Conservation (phyloP, 2,888 invertebrate genomes). For the Lepidochrysops patricia region DNA sequence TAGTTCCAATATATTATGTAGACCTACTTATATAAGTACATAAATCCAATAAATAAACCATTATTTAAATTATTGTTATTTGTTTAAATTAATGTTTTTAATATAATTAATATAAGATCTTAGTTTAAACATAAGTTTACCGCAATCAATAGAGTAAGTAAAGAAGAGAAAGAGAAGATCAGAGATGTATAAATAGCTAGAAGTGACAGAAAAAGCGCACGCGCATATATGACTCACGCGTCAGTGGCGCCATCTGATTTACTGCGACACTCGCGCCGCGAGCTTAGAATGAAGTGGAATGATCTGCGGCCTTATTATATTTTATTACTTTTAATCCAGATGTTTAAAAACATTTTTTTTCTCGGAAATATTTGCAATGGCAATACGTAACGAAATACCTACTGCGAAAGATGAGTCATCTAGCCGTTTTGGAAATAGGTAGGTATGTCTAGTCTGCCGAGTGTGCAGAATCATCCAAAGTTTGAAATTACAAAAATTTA, state of each 20-base stretch:
- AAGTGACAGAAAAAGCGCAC: conserved; percentile 37
- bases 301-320: conserved; percentile 26
- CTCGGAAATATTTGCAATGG: not conserved
- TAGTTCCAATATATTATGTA: no score
- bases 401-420: no score
- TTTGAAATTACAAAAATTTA: no score
- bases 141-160: no score
- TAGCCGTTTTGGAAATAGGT: no score
- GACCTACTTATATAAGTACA: no score
- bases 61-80: no score
- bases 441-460: no score
- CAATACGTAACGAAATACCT: no score
- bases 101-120: not conserved
- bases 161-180: not conserved
- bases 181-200: conserved; percentile 30
- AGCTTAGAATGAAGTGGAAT: conserved; percentile 34
- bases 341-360: conserved; percentile 21
- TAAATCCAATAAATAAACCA: no score
- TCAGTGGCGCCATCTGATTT: conserved; percentile 61
- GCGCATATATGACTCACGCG: conserved; percentile 43
- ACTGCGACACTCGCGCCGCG: conserved; percentile 38
- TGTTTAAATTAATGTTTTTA: no score
- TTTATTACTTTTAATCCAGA: conserved; percentile 28
- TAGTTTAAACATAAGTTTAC: not conserved
- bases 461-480: no score